Conservation (phyloP, 2,888 invertebrate genomes). For the Halocaridina rubra region DNA sequence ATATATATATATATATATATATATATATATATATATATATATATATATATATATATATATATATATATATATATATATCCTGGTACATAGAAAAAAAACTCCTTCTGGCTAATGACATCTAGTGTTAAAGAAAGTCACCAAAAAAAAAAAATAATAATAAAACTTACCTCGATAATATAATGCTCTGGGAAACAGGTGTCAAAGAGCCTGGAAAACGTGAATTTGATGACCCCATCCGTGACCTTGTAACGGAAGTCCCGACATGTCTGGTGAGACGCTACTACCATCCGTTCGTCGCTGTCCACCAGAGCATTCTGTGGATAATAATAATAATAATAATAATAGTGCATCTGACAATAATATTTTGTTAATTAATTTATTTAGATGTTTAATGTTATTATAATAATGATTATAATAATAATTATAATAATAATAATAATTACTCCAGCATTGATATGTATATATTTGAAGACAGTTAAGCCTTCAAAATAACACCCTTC, state of each 20-base stretch:
- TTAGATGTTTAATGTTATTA: background rate
- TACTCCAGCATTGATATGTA: background rate
- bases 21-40: too few species aligned
- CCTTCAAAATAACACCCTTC: too few species aligned
- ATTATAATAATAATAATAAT: background rate
- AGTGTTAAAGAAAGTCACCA: too few species aligned
- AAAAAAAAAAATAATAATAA: too few species aligned
- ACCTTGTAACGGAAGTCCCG: constrained; percentile 71
- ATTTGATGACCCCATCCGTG: constrained; percentile 74
- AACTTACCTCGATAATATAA: constrained; percentile 80
- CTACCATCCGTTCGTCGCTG: constrained; percentile 75
- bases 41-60: too few species aligned
- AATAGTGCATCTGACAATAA: too few species aligned
- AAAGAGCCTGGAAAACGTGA: constrained; percentile 82
- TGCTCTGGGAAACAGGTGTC: constrained; percentile 85
- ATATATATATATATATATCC: too few species aligned
- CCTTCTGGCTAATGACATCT: too few species aligned
- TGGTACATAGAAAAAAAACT: too few species aligned
- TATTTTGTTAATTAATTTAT: background rate
- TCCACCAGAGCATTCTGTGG: constrained; percentile 81
- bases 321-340: background rate
- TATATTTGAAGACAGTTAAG: background rate
- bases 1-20: too few species aligned
- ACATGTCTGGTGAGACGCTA: constrained; percentile 83
- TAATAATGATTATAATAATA: background rate